These are phyloP conservation scores for Ariolimax columbianus DNA, from an alignment of 2,888 invertebrate species.

Conservation along the genomic window DNA sequence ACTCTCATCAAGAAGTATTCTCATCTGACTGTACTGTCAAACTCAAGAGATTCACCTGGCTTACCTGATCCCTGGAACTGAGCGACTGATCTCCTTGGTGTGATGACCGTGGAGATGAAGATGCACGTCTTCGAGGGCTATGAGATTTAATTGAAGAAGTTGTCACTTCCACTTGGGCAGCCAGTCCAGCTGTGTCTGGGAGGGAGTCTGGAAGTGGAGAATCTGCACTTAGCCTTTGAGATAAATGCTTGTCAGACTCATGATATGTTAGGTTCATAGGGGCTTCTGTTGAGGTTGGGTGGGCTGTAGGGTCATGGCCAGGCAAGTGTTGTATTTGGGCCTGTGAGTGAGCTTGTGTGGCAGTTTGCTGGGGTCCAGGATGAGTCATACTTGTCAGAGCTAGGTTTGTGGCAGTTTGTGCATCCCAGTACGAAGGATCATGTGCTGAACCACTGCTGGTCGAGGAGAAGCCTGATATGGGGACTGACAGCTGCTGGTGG, in stretches of 20 bases:
- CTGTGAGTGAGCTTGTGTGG: constrained; percentile 54
- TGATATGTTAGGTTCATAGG: constrained; percentile 55
- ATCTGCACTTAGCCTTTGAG: constrained; percentile 14
- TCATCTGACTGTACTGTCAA: background rate
- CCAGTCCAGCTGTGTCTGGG: constrained; percentile 50
- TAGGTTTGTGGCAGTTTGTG: constrained; percentile 38
- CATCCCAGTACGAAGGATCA: constrained; percentile 47
- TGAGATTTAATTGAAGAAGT: constrained; percentile 46
- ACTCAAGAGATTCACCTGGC: background rate
- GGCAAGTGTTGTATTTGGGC: constrained; percentile 43
- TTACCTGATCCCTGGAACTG: constrained; percentile 50
- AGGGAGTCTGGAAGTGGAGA: constrained; percentile 39
- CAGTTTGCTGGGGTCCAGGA: constrained; percentile 32
- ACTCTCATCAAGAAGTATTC: background rate
- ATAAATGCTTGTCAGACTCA: constrained; percentile 36
- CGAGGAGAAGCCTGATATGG: constrained; percentile 25
- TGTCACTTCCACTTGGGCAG: constrained; percentile 52
- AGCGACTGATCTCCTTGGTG: constrained; percentile 34
- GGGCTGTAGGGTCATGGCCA: constrained; percentile 38
- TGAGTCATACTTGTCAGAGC: constrained; percentile 31
- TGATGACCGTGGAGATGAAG: constrained; percentile 41
- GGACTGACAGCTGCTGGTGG: constrained; percentile 38
- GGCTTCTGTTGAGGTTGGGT: constrained; percentile 39
- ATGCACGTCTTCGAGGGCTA: constrained; percentile 34
- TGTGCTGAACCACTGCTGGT: constrained; percentile 33